Evolutionary conservation across 2,888 invertebrate genomes (phyloP).

Genomic region (Odontocerum albicorne): DNA sequence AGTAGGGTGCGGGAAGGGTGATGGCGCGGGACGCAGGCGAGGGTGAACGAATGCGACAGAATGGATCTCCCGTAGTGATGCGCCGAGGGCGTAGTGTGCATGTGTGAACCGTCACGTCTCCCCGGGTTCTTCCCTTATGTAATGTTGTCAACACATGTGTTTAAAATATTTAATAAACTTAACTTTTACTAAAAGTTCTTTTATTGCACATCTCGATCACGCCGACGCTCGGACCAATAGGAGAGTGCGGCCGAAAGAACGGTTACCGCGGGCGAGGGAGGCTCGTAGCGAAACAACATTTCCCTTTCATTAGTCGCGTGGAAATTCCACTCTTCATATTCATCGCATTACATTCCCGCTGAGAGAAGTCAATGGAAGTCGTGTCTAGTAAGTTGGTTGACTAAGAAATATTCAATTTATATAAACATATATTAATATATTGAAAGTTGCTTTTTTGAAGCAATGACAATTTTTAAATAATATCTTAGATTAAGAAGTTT

Average conservation of each 20-base stretch:
- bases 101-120: slow-evolving; percentile 12
- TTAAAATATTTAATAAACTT: slow-evolving; percentile 31
- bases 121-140: slow-evolving; percentile 27
- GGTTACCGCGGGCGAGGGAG: too few relatives aligned
- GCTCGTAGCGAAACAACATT: too few relatives aligned
- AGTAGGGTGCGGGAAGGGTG: slow-evolving; percentile 55
- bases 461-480: too few relatives aligned
- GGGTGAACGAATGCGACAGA: neutral
- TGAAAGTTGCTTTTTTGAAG: too few relatives aligned
- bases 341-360: slow-evolving; percentile 24
- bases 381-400: too few relatives aligned
- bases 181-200: slow-evolving; percentile 32
- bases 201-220: slow-evolving; percentile 30
- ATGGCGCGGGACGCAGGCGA: neutral
- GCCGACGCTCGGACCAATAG: neutral
- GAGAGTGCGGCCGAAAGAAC: neutral
- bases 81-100: too few relatives aligned
- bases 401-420: too few relatives aligned
- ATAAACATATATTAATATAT: too few relatives aligned
- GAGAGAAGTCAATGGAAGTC: too few relatives aligned
- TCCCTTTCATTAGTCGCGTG: neutral
- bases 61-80: neutral
- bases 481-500: slow-evolving; percentile 4
- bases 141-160: slow-evolving; percentile 29
- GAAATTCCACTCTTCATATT: neutral